Evolutionary conservation across 2,888 invertebrate genomes (phyloP), one percentile per base, ranked within the genome.

Genomic region (Tipula helvola): DNA sequence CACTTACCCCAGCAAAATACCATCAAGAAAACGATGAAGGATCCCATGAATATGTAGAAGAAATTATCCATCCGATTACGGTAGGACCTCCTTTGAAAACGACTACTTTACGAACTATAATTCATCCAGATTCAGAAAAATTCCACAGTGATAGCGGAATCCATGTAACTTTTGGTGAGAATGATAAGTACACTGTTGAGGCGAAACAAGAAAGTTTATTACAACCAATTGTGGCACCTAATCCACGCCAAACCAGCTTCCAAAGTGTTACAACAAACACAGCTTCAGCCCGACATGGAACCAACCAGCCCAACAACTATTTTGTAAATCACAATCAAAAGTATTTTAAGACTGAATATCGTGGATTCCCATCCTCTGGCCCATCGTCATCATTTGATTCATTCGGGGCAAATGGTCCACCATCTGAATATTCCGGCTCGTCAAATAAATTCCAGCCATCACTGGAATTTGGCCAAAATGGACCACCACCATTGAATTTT

Each of bases 111-210:
- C 93, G 97, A 89, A 95, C 97, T 0, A 95, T 97, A 57, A 97
- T 97, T 86, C 95, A 96, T 89, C 97, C 97, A 0, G 97, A 97
- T 89, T 97, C 97, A 2, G 96, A 97, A 91, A 93, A 94, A 13
- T 97, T 95, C 89, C 96, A 97, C 89, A 95, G 95, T 88, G 94
- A 95, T 88, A 95, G 95, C 88, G 96, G 96, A 86, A 95, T 97
- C 1, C 95, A 95, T 89, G 95, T 97, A 0, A 96, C 96, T 5
- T 97, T 97, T 89, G 96, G 96, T 0, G 92, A 93, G 87, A 91
- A 92, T 84, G 91, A 89, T 0, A 91, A 91, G 44, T 91, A 92
- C 3, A 90, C 92, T 44, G 93, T 93, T 88, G 93, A 93, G 88
- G 89, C 71, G 13, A 86, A 91, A 88, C 94, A 94, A 89, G 95